Evolutionary conservation across 2,888 invertebrate species (phyloP), one percentile per base, ranked within the genome.

Genomic region (Pediacus dermestoides): DNA sequence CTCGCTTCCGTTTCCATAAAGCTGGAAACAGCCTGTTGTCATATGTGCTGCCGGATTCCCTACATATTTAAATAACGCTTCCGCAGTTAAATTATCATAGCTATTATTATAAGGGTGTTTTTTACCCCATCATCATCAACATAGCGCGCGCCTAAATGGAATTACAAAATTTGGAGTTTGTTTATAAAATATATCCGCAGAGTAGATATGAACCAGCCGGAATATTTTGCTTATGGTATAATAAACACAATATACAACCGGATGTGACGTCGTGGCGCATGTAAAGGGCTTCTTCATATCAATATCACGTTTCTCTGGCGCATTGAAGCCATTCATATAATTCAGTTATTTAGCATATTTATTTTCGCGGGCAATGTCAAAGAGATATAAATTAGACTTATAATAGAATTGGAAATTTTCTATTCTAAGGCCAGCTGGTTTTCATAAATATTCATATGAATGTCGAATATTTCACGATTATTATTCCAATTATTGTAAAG

Each of bases 21-120:
- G 62, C 66, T 66, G 67, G 67, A 68, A 67, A 65, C 67, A 66
- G 66, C 58, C 65, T 64, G 67, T 62, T 65, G 65, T 66, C 67
- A 66, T 65, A 58, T 66, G 65, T 55, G 38, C 38, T 55, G 56
- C 56, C 50, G 59, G 57, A 61, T 57, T 58, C 60, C 49, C 55
- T 48, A 59, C 50, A 63, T 62, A 61, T 64, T 66, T 63, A 64
- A 64, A 61, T 52, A 61, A 49, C 48, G 54, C 61, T 57, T 57
- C 59, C 63, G 58, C 55, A 56, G 53, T 60, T 53, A 60, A 60
- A 62, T 58, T 59, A 59, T 57, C 44, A 51, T 43, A 55, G 53
- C 55, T 57, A 57, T 55, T 55, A 40, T 45, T 44, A 33, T 30
- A 25, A 18, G 33, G 37, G 44, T 36, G 36, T 37, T 44, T 46